These are phyloP conservation scores for Xylocampa areola DNA, from an alignment of 2,888 invertebrate genomes.

Conservation along the genomic window DNA sequence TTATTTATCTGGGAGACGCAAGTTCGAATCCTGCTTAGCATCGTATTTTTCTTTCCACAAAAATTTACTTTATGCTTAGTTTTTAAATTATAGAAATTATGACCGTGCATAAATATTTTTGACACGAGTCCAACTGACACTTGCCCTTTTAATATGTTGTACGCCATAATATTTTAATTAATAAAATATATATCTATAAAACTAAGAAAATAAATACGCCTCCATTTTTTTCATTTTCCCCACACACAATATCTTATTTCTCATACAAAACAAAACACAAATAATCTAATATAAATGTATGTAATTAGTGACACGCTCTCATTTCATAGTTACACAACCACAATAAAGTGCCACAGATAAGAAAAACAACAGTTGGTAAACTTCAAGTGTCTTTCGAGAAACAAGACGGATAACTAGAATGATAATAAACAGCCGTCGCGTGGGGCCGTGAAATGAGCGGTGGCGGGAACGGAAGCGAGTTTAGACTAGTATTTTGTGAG, in stretches of 20 bases:
- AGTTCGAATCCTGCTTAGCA: too few relatives aligned
- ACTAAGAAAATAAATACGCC: too few relatives aligned
- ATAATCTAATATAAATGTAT: slow-evolving; percentile 15
- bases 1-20: too few relatives aligned
- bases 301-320: slow-evolving; percentile 34
- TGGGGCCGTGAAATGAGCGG: slow-evolving; percentile 18
- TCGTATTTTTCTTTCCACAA: too few relatives aligned
- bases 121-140: too few relatives aligned
- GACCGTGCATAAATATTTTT: too few relatives aligned
- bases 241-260: neutral
- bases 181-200: too few relatives aligned
- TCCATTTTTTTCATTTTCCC: neutral
- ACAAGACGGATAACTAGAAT: slow-evolving; percentile 50
- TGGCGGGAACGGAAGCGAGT: neutral
- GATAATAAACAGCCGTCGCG: slow-evolving; percentile 43
- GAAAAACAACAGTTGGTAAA: slow-evolving; percentile 51
- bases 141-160: too few relatives aligned
- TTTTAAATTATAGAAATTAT: too few relatives aligned
- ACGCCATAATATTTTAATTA: too few relatives aligned
- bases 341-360: slow-evolving; percentile 18
- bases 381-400: slow-evolving; percentile 47
- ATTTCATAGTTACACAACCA: slow-evolving; percentile 10
- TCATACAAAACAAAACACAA: neutral
- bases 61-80: too few relatives aligned
- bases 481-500: neutral